phyloP scores from a whole-genome alignment of 1,140 invertebrate genomes.

The Kradibia gibbosae region DNA sequence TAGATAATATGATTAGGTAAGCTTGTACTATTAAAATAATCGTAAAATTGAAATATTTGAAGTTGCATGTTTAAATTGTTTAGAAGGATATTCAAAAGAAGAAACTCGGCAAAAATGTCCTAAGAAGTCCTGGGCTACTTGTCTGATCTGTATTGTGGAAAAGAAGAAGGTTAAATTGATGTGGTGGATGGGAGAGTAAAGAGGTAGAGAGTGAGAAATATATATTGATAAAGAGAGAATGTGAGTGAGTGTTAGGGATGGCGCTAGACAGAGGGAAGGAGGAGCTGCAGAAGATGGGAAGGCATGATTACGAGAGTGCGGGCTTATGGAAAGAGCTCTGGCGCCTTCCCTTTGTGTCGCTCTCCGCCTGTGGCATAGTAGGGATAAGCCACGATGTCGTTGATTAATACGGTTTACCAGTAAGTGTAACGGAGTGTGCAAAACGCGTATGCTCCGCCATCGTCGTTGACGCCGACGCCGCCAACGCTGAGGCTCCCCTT shows the following conservation, averaged over 20 bases:
- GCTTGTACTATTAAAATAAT: background rate
- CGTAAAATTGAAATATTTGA: background rate
- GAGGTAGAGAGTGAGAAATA: background rate
- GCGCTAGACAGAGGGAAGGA: constrained; percentile 31
- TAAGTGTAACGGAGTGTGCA: constrained; percentile 74
- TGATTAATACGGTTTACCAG: constrained; percentile 74
- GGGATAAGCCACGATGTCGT: constrained; percentile 73
- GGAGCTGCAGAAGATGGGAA: constrained; percentile 36
- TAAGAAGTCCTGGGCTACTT: background rate
- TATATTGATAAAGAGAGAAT: too few relatives aligned
- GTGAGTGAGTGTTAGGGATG: constrained; percentile 46
- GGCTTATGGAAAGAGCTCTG: background rate
- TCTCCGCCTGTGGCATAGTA: constrained; percentile 12
- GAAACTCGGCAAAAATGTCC: background rate
- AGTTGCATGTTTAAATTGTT: background rate
- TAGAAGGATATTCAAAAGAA: background rate
- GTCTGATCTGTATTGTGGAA: background rate
- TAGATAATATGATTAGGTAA: background rate
- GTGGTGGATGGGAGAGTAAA: background rate
- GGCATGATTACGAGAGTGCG: constrained; percentile 8
- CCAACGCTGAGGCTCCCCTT: constrained; percentile 46
- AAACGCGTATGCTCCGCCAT: constrained; percentile 59
- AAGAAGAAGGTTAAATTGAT: constrained; percentile 35
- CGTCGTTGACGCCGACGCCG: constrained; percentile 37
- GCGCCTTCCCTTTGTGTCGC: constrained; percentile 8